These are phyloP conservation scores for Dicrurus megarhynchus DNA, from an alignment of 2,113 vertebrate species.

Conservation along the genomic window DNA sequence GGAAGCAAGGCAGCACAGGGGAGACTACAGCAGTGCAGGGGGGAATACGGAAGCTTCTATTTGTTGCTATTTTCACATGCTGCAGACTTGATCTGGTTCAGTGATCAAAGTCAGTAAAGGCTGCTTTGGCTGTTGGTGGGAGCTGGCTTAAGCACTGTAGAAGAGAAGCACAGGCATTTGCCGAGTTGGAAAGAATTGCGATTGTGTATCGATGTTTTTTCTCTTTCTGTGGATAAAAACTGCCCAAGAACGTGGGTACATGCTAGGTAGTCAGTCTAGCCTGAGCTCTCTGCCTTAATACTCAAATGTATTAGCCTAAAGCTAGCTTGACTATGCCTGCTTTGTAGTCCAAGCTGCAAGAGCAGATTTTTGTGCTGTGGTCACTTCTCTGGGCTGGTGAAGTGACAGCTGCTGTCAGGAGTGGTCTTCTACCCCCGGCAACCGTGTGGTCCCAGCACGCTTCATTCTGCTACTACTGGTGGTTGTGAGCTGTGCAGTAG, in stretches of 20 bases:
- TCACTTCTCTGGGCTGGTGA: neutral
- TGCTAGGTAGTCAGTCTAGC: neutral
- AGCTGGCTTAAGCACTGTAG: neutral
- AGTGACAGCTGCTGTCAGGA: neutral
- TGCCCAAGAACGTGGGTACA: neutral
- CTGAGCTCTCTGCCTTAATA: neutral
- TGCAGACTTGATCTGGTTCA: neutral
- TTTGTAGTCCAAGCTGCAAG: neutral
- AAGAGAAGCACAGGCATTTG: neutral
- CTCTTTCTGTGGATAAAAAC: neutral
- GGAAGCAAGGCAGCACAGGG: neutral
- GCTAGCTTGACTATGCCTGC: neutral
- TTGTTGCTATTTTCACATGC: neutral
- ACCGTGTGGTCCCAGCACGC: accelerated
- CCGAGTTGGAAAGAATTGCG: neutral
- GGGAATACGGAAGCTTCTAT: neutral
- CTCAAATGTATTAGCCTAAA: neutral
- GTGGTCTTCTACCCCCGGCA: neutral
- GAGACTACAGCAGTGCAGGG: neutral
- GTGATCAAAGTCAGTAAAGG: neutral
- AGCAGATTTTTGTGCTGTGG: neutral
- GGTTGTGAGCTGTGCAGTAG: neutral
- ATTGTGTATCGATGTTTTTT: neutral
- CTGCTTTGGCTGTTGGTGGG: neutral
- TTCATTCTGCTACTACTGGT: neutral